Base-by-base conservation (phyloP, 1,140 invertebrate genomes). In the Procambarus clarkii region DNA sequence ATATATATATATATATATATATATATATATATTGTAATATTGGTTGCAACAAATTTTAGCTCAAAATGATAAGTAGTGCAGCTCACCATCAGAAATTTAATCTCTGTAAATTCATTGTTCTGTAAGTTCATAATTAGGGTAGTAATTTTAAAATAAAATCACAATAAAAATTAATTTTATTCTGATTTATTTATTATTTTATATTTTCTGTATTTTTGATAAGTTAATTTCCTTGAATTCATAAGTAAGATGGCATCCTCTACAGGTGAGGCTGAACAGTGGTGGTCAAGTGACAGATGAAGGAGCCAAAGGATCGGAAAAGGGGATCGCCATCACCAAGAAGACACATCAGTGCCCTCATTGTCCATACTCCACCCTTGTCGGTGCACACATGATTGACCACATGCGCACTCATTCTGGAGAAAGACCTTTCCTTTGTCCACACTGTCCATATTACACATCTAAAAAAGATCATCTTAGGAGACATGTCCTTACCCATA, bases 191-290 rank as follows among this genome's bases (percentile, higher is more conserved):
- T 5, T 21, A 45, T 46, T 69, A 69, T 18, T 83, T 82, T 21
- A 8, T 69, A 69, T 83, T 69, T 82, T 83, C 81, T 83, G 5
- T 74, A 74, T 74, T 74, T 83, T 83, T 83, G 81, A 44, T 83
- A 83, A 82, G 80, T 48, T 82, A 46, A 83, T 83, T 83, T 83
- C 85, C 84, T 78, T 87, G 85, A 74, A 87, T 78, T 87, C 85
- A 77, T 79, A 76, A 87, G 76, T 87, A 87, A 87, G 85, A 54
- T 87, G 74, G 76, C 85, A 76, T 87, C 85, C 85, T 79, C 85
- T 87, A 79, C 85, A 87, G 85, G 85, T 87, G 85, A 86, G n/a
- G 84, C 44, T 86, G 84, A 77, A 86, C 84, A 74, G 84, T 86
- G 84, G 54, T 77, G 84, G 84, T 86, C 84, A 86, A 77, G 85